These are phyloP conservation scores for Archilochus colubris DNA, from an alignment of 2,113 vertebrate genomes.

Conservation along the genomic window DNA sequence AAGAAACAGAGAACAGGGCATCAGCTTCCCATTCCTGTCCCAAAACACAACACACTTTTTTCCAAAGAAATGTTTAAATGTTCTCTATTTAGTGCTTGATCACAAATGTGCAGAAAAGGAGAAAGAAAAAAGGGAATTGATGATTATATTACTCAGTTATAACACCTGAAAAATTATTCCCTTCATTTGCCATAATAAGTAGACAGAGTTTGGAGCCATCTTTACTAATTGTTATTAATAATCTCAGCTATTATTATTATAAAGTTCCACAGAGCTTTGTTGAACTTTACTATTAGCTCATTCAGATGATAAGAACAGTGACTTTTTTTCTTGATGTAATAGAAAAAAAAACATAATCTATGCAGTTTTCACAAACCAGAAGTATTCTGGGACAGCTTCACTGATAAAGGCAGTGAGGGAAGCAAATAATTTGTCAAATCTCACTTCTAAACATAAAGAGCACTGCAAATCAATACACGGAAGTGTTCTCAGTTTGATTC, in stretches of 20 bases:
- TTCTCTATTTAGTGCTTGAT: slow-evolving; percentile 21
- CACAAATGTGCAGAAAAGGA: background rate
- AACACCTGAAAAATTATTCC: background rate
- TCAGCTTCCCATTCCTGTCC: slow-evolving; percentile 43
- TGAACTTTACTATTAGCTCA: background rate
- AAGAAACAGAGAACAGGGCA: background rate
- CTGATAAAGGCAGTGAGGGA: slow-evolving; percentile 77
- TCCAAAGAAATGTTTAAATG: slow-evolving; percentile 54
- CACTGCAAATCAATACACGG: slow-evolving; percentile 74
- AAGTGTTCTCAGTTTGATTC: slow-evolving; percentile 65
- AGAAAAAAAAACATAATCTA: background rate
- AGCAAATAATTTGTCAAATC: slow-evolving; percentile 80
- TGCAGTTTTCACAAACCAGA: background rate
- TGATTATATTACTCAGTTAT: background rate
- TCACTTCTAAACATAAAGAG: slow-evolving; percentile 60
- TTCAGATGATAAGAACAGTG: background rate
- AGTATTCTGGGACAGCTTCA: slow-evolving; percentile 41
- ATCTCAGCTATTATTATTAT: background rate
- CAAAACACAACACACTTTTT: slow-evolving; percentile 25
- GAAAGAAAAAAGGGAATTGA: background rate
- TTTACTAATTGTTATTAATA: background rate
- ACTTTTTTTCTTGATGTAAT: background rate
- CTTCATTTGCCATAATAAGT: background rate
- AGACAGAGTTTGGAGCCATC: no score
- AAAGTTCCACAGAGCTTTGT: background rate